These are phyloP conservation scores for Etheostoma perlongum DNA, from an alignment of 2,797 vertebrate species.

Conservation along the genomic window DNA sequence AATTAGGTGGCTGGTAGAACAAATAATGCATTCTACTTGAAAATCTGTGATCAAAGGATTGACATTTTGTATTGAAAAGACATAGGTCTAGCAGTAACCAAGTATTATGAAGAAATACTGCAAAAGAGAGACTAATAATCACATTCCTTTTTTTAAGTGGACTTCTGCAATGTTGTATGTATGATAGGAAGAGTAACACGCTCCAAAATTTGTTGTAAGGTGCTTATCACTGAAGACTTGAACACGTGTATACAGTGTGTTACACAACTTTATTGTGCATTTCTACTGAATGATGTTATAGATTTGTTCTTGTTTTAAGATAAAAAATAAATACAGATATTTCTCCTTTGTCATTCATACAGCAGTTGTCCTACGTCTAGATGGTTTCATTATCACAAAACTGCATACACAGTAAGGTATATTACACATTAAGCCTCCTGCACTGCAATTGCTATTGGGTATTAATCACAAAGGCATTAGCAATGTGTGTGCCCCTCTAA, in stretches of 20 bases:
- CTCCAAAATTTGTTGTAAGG: not conserved
- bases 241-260: not conserved
- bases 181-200: conserved; percentile 5
- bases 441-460: conserved; percentile 24
- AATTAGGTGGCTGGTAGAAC: not conserved
- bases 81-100: conserved; percentile 13
- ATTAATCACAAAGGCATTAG: conserved; percentile 31
- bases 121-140: conserved; percentile 15
- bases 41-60: not conserved
- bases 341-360: conserved; percentile 19
- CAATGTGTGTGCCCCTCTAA: conserved; percentile 41
- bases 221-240: not conserved
- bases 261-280: not conserved
- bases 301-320: conserved; percentile 5
- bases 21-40: conserved; percentile 3
- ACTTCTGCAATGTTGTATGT: conserved; percentile 6
- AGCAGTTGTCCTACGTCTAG: conserved; percentile 5
- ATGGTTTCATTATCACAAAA: conserved; percentile 35
- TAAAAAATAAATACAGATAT: not conserved
- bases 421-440: conserved; percentile 32
- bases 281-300: conserved; percentile 1
- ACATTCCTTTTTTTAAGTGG: conserved; percentile 27
- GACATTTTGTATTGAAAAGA: not conserved
- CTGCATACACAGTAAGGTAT: conserved; percentile 47
- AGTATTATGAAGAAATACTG: conserved; percentile 21